Evolutionary conservation across 2,797 vertebrate genomes (phyloP).

Genomic region (Sebastiscus albofasciatus): DNA sequence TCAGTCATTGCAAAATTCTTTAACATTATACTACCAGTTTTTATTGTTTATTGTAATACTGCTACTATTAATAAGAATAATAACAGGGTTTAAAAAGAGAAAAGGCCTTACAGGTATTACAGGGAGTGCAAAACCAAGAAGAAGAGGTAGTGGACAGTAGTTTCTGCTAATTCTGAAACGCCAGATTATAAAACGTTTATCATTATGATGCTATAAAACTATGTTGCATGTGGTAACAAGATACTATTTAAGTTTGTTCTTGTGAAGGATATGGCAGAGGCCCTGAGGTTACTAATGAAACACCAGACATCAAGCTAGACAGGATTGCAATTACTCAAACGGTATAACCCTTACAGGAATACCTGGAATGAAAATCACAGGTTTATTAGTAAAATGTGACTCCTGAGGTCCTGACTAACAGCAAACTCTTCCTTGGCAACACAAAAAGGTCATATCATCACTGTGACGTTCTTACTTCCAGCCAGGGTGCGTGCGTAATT

Average conservation of each 20-base stretch:
- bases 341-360: background rate
- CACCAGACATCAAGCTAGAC: background rate
- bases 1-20: background rate
- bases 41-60: background rate
- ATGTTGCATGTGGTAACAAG: background rate
- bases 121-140: background rate
- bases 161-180: background rate
- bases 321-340: background rate
- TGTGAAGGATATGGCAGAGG: background rate
- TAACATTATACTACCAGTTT: background rate
- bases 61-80: background rate
- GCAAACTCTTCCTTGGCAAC: background rate
- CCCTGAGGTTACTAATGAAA: background rate
- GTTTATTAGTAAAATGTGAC: conserved; percentile 5
- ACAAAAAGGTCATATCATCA: conserved; percentile 28
- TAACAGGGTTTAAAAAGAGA: background rate
- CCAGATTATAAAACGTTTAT: background rate
- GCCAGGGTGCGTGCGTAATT: conserved; percentile 86
- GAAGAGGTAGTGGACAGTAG: background rate
- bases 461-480: conserved; percentile 87
- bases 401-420: conserved; percentile 3
- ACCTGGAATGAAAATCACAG: background rate
- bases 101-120: background rate
- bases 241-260: background rate
- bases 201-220: background rate